Conservation (phyloP, 2,888 invertebrate genomes). For the Ectemnius lituratus region DNA sequence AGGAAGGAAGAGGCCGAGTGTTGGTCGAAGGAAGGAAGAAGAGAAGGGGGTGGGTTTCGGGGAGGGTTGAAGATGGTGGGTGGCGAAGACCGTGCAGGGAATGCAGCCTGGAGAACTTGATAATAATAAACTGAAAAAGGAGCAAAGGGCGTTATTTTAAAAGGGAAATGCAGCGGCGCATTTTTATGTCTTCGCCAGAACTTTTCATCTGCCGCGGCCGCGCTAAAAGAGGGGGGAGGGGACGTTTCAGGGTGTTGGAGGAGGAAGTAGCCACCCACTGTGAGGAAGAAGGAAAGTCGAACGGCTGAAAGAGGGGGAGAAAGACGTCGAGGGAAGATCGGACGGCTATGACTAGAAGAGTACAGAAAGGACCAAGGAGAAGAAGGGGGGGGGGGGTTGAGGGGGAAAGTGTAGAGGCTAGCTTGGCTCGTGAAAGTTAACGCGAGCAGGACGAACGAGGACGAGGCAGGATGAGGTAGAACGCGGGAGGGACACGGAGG, state of each 20-base stretch:
- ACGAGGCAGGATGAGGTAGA: conserved; percentile 39
- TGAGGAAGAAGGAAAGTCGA: not conserved
- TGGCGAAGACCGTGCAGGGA: conserved; percentile 36
- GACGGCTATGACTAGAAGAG: conserved; percentile 21
- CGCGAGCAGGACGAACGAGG: conserved; percentile 46
- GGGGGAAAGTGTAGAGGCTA: conserved; percentile 35
- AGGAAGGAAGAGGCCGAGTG: no score
- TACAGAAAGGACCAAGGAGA: not conserved
- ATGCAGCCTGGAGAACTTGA: conserved; percentile 72
- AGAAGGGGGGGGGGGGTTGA: conserved; percentile 24
- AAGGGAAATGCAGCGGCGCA: conserved; percentile 78
- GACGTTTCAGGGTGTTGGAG: no score
- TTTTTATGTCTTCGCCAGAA: conserved; percentile 78
- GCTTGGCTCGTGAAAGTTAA: conserved; percentile 46
- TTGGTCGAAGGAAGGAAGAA: no score
- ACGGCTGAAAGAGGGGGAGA: conserved; percentile 16
- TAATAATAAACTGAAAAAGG: conserved; percentile 77
- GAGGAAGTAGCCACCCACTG: no score
- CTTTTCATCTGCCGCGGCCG: conserved; percentile 68
- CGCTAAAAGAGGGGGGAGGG: conserved; percentile 58
- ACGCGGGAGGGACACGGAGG: conserved; percentile 30
- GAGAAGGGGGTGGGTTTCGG: not conserved
- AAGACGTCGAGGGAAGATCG: conserved; percentile 23
- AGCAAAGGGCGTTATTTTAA: conserved; percentile 77
- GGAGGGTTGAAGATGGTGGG: conserved; percentile 18